Percentiles rank a stretch among this genome's conserved stretches.
These are phyloP conservation scores for Zeugodacus cucurbitae DNA, from an alignment of 1,140 invertebrate species.

Conservation along the genomic window DNA sequence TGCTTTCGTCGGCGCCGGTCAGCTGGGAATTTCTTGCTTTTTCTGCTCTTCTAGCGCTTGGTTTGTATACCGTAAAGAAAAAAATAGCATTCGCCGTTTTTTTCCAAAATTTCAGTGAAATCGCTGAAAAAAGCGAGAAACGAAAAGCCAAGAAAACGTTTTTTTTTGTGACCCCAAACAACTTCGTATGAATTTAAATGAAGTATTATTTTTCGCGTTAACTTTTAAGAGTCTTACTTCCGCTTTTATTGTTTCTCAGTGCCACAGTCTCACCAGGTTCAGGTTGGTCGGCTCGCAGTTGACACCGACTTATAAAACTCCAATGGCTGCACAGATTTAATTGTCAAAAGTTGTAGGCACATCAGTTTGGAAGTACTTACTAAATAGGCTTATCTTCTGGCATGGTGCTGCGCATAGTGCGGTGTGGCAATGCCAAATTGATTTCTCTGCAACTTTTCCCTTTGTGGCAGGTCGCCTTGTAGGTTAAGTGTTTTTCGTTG, in stretches of 20 bases:
- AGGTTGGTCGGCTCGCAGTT: background rate
- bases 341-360: slow-evolving; percentile 11
- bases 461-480: background rate
- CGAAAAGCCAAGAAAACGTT: background rate
- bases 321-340: slow-evolving; percentile 14
- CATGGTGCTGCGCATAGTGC: background rate
- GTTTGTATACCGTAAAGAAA: too few species aligned
- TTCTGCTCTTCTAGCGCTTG: too few species aligned
- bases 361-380: background rate
- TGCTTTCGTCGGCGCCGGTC: background rate
- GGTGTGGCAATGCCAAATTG: background rate
- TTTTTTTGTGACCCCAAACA: background rate
- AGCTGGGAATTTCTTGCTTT: background rate
- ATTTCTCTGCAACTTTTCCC: background rate
- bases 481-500: background rate
- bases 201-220: slow-evolving; percentile 5
- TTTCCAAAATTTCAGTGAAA: too few species aligned
- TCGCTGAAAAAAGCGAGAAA: too few species aligned
- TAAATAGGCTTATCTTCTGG: background rate
- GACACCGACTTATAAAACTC: background rate
- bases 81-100: too few species aligned
- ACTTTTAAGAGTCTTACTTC: slow-evolving; percentile 16
- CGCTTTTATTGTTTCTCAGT: background rate
- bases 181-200: background rate
- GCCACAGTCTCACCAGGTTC: background rate